These are phyloP conservation scores for Ailuropoda melanoleuca DNA, from an alignment of 2,113 vertebrate species.

Conservation along the genomic window DNA sequence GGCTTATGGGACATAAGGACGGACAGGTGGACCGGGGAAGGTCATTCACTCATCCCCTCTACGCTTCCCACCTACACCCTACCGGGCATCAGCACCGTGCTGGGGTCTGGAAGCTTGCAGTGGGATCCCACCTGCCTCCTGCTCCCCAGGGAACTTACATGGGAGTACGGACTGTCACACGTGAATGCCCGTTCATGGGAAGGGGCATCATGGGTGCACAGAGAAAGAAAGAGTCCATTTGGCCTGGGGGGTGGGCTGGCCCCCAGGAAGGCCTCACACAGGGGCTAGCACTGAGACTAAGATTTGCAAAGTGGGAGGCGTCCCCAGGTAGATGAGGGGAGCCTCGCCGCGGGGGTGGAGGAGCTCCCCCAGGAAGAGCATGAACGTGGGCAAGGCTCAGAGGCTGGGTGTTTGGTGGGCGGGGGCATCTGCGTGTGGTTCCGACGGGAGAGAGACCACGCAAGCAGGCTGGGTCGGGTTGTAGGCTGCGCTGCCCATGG, in stretches of 20 bases:
- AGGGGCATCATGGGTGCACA: neutral
- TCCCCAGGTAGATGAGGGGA: neutral
- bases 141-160: neutral
- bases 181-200: neutral
- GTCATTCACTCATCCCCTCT: neutral
- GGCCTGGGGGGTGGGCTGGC: neutral
- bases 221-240: neutral
- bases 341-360: no score
- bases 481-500: accelerated
- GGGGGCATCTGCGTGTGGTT: neutral
- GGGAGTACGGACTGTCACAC: neutral
- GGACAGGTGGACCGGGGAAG: neutral
- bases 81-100: neutral
- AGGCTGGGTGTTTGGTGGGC: neutral
- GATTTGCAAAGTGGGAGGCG: neutral
- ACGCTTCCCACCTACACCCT: neutral
- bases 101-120: neutral
- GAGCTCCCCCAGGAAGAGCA: neutral
- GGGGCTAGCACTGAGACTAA: neutral
- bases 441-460: neutral
- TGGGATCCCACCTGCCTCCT: neutral
- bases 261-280: neutral
- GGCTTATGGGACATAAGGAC: neutral
- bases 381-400: neutral
- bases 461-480: neutral